Base-by-base conservation (phyloP, 2,888 invertebrate species). In the Acronicta leporina region DNA sequence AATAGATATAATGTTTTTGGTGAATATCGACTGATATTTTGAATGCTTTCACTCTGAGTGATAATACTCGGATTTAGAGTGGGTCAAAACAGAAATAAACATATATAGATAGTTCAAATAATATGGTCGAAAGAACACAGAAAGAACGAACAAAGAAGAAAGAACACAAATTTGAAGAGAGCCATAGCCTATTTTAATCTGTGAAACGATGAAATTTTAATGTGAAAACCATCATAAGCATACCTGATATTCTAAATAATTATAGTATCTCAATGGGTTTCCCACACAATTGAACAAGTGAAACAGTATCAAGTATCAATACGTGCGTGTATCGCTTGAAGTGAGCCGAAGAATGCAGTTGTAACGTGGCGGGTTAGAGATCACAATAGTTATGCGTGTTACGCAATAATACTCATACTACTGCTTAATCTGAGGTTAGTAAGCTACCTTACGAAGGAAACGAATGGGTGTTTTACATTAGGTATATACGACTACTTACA, bases 291-390 rank as follows among this genome's bases (percentile, higher is more conserved):
- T 72, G 15, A 56, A 52, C 45, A 61, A 9, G 46, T 38, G 49
- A 41, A 52, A 73, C 41, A 48, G 35, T 73, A 73, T 68, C 62
- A 68, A 62, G 41, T 68, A 73, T 57, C 74, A 68, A 49, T 68
- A 40, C 35, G 49, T 65, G 68, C 68, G 53, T 64, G 44, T 57
- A 40, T 44, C 10, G 40, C 54, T 73, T 68, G 61, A 68, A 73
- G 54, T 73, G 11, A 43, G 38, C 73, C 61, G 30, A 54, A 73
- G 55, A 61, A 68, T 44, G 55, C 45, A 51, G 49, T 61, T n/a
- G 52, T 52, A 50, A 73, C 69, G 45, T 50, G 55, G 48, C n/a
- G 48, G 69, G 68, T 68, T 68, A 68, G 42, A 68, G 68, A 61
- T 68, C 62, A 53, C 45, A 41, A 68, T 73, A 68, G 55, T 52